phyloP scores from a whole-genome alignment of 2,113 vertebrate genomes.

The Aythya baeri region DNA sequence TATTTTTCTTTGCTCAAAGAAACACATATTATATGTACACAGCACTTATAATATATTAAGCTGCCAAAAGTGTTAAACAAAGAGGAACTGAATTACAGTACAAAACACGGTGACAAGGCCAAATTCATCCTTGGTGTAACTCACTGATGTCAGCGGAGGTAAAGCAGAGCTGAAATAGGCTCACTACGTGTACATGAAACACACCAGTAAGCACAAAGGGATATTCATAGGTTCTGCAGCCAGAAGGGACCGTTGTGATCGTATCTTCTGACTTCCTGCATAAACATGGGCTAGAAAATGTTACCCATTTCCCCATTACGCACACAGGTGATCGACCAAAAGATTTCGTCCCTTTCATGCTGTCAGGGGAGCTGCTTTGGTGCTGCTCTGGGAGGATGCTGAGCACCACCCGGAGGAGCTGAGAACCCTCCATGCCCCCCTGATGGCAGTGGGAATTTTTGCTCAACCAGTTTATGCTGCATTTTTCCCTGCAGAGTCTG shows the following conservation, averaged over 20 bases:
- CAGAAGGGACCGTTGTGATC: background rate
- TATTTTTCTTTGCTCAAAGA: slow-evolving; percentile 57
- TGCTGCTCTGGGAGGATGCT: background rate
- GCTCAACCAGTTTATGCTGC: background rate
- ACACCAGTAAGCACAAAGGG: slow-evolving; percentile 10
- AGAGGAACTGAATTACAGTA: slow-evolving; percentile 31
- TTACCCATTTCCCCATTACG: background rate
- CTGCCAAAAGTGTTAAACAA: slow-evolving; percentile 65
- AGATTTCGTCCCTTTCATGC: fast-evolving
- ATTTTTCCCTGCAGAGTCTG: background rate
- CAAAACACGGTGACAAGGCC: slow-evolving; percentile 35
- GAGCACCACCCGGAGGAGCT: fast-evolving
- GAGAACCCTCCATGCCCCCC: background rate
- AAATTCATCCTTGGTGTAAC: slow-evolving; percentile 36
- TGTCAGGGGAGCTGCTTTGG: background rate
- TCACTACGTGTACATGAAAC: background rate
- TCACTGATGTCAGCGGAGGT: slow-evolving; percentile 26
- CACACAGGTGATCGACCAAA: background rate
- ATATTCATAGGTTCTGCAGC: background rate
- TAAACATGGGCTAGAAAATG: background rate
- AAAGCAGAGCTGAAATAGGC: slow-evolving; percentile 24
- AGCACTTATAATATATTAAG: slow-evolving; percentile 43
- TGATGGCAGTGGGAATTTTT: fast-evolving
- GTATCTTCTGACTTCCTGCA: background rate
- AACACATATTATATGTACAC: background rate